Base-by-base conservation (phyloP, 2,797 vertebrate species). In the Dromococcyx pavoninus region DNA sequence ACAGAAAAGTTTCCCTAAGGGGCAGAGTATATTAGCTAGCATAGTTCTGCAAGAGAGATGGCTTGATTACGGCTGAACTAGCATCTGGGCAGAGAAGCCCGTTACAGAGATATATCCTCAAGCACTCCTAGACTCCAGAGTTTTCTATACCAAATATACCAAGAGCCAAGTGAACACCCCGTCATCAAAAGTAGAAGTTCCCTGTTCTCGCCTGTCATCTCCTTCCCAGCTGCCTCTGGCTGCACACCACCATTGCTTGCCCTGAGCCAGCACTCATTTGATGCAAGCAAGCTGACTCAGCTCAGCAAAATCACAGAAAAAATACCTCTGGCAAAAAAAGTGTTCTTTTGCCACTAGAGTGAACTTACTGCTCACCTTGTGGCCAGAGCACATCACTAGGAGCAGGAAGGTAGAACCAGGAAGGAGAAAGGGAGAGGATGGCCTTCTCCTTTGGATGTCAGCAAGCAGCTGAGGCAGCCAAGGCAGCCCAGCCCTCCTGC, bases 301-400 rank as follows among this genome's bases (percentile, higher is more conserved):
- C 74, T 82, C 67, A 60, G 27, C 9, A 2, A 79, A 82, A 89
- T 17, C 62, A 79, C 8, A 9, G 24, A 65, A 73, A 61, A 85
- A 72, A 16, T 1, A 76, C 56, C 56, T 78, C 77, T 46, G 25
- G 46, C 54, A 77, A 51, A 61, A 64, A 35, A 10, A 56, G 13
- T 0, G 8, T 39, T 83, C 60, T 86, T 79, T 76, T 43, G 51
- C n/a, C 51, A 76, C 25, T 6, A 7, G 50, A 86, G 33, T 17
- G n/a, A 73, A 70, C 51, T 82, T 22, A 65, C 15, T 1, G 50
- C 46, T 85, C 56, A 66, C 30, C 25, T 57, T 35, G 39, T 35
- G 35, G 75, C 37, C 56, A 65, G 23, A 37, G 37, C 2, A 0
- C 51, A 30, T 46, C 1, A 0, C 54, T 30, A 56, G 37, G 23